Evolutionary conservation across 2,797 vertebrate species (phyloP), one percentile per base, ranked within the genome.

Genomic region (Pangasius krempfi): DNA sequence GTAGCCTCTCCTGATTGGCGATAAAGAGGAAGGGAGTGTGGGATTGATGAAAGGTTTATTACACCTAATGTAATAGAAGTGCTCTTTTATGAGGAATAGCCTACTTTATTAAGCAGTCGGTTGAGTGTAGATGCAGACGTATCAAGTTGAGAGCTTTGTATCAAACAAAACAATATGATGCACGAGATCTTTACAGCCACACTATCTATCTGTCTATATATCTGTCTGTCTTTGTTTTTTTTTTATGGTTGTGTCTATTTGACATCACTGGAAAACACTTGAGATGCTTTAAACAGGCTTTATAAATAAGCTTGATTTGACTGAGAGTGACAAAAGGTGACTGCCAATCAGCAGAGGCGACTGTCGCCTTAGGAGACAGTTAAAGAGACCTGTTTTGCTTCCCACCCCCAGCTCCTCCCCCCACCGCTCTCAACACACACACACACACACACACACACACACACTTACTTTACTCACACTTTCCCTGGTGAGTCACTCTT

Each of bases 401-500:
- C 68, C 33, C 16, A 6, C 14, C 14, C 16, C 30, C 30, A 33
- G 5, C 40, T 40, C 40, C 40, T 40, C 37, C 37, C 37, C 37
- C 37, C 37, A 40, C 37, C 2, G 33, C 66, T 33, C 66, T 9
- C 64, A 68, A 54, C 68, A 86, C 62, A 52, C 75, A 60, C 56
- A 64, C 73, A 70, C 80, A 83, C 81, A 73, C 62, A 87, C 82
- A 20, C 20, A 76, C 68, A 84, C 56, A 82, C 75, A 73, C 25
- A 13, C 4, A n/a, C 44, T n/a, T 5, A 50, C 25, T 76, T 87
- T 73, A 83, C 85, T 88, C 60, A 70, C 66, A 85, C 64, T 89
- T 89, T 88, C 56, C 84, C 50, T 60, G 33, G 80, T 91, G 90
- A 91, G 30, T 79, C 76, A 79, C 84, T 44, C 40, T 52, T 64